A percentile compares a stretch with the other conserved stretches of the same genome.
These are phyloP conservation scores for Baryphthengus martii DNA, from an alignment of 2,113 vertebrate species.

Conservation along the genomic window DNA sequence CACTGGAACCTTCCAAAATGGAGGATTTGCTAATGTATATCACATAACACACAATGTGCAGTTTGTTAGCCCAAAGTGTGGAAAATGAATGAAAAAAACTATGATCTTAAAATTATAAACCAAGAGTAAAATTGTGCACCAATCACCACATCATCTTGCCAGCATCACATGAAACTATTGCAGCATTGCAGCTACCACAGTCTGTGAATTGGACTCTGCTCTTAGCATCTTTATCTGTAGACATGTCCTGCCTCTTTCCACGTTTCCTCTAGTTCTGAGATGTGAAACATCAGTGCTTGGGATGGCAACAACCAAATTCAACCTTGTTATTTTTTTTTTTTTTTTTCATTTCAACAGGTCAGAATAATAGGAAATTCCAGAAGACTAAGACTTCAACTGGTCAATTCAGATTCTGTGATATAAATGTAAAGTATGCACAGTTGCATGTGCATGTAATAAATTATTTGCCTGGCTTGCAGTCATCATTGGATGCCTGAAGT, in stretches of 20 bases:
- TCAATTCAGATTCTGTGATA: not conserved
- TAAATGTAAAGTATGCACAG: not conserved
- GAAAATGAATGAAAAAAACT: not conserved
- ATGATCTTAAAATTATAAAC: not conserved
- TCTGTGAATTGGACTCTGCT: not conserved
- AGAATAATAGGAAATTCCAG: not conserved
- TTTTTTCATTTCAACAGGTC: not conserved
- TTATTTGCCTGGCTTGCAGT: not conserved
- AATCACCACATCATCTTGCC: not conserved
- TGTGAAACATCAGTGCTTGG: rapidly evolving
- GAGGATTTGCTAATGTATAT: not conserved
- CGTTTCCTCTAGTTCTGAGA: not conserved
- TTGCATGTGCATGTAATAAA: not conserved
- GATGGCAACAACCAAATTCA: not conserved
- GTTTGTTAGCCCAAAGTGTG: not conserved
- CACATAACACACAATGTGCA: rapidly evolving
- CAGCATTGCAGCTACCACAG: not conserved
- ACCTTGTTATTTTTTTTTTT: not conserved
- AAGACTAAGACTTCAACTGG: not conserved
- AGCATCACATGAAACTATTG: not conserved
- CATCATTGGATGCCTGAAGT: not conserved
- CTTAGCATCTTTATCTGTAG: not conserved
- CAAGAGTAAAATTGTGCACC: not conserved
- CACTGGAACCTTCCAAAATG: not conserved
- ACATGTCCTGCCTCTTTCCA: not conserved